Conservation (phyloP, 1,140 invertebrate species). For the Octopus bimaculoides region DNA sequence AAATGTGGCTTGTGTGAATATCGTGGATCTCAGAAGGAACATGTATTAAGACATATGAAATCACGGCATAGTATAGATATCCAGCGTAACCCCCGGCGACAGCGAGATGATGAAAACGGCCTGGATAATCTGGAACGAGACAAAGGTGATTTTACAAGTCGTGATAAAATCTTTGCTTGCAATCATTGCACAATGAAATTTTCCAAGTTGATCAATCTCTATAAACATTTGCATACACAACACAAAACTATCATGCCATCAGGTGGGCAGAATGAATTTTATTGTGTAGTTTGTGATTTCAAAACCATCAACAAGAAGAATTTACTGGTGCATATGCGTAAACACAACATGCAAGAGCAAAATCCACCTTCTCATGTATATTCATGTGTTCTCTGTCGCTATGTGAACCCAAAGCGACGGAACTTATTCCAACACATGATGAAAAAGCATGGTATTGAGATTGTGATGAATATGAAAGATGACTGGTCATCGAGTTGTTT, state of each 20-base stretch:
- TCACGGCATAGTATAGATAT: slow-evolving; percentile 47
- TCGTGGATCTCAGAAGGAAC: slow-evolving; percentile 51
- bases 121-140: slow-evolving; percentile 17
- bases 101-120: slow-evolving; percentile 17
- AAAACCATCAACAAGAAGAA: slow-evolving; percentile 48
- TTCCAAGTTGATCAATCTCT: slow-evolving; percentile 52
- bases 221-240: slow-evolving; percentile 53
- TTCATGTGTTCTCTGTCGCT: slow-evolving; percentile 51
- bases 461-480: slow-evolving; percentile 46
- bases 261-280: slow-evolving; percentile 32
- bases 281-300: slow-evolving; percentile 55
- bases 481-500: slow-evolving; percentile 41
- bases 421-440: slow-evolving; percentile 54
- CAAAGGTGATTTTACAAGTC: slow-evolving; percentile 40
- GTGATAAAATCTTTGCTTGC: slow-evolving; percentile 54
- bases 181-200: slow-evolving; percentile 56
- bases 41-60: slow-evolving; percentile 50
- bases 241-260: slow-evolving; percentile 47
- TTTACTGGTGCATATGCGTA: slow-evolving; percentile 53
- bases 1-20: slow-evolving; percentile 52
- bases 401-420: slow-evolving; percentile 46
- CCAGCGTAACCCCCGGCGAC: slow-evolving; percentile 26
- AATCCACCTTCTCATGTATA: slow-evolving; percentile 50
- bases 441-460: slow-evolving; percentile 53
- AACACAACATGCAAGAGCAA: slow-evolving; percentile 49